A percentile compares a stretch with the other conserved stretches of the same genome.
phyloP scores from a whole-genome alignment of 2,888 invertebrate species.

The Lithophane socia region DNA sequence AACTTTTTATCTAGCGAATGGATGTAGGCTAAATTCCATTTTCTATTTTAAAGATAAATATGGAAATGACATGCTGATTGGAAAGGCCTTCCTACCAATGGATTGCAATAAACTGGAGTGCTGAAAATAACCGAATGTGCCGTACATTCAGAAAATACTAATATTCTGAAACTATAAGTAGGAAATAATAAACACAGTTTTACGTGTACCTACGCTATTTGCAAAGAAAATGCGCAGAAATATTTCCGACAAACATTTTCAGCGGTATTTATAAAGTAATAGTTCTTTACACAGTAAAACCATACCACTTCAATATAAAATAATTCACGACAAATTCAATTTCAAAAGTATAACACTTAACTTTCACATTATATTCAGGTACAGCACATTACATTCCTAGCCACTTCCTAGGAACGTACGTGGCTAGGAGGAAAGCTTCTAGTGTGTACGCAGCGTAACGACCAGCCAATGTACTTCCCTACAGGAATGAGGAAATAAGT shows the following conservation, averaged over 20 bases:
- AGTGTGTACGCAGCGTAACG: slow-evolving; percentile 43
- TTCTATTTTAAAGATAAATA: background rate
- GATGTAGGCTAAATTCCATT: background rate
- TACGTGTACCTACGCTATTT: too few species aligned
- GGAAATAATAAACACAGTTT: too few species aligned
- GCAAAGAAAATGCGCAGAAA: too few species aligned
- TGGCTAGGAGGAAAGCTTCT: slow-evolving; percentile 29
- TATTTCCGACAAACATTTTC: fast-evolving
- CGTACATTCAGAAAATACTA: too few species aligned
- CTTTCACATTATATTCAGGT: slow-evolving; percentile 44
- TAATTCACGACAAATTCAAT: slow-evolving; percentile 46
- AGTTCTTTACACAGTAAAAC: background rate
- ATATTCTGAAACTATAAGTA: too few species aligned
- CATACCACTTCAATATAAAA: background rate
- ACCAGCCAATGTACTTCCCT: slow-evolving; percentile 51
- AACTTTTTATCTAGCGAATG: background rate
- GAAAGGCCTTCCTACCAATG: background rate
- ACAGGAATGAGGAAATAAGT: slow-evolving; percentile 65
- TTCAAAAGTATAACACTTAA: slow-evolving; percentile 27
- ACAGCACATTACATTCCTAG: slow-evolving; percentile 42
- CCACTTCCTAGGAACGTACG: slow-evolving; percentile 48
- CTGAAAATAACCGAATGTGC: too few species aligned
- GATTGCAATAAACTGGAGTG: background rate
- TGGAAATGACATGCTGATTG: background rate
- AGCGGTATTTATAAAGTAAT: too few species aligned